Evolutionary conservation across 1,140 invertebrate genomes (phyloP).

Genomic region (Dolichoris vasculosae): DNA sequence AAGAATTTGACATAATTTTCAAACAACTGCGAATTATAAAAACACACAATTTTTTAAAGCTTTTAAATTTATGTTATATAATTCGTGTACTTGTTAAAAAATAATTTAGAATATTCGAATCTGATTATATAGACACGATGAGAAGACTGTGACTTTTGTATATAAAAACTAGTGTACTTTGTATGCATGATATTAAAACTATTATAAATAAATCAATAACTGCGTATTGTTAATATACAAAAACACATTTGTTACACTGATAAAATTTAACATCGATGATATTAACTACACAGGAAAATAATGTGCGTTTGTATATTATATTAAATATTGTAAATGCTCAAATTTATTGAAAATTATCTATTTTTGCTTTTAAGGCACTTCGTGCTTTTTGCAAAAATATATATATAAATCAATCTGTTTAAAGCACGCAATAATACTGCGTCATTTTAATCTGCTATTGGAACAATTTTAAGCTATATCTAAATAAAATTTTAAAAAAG

Average conservation of each 20-base stretch:
- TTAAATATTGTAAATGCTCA: slow-evolving; percentile 28
- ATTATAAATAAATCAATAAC: slow-evolving; percentile 32
- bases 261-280: slow-evolving; percentile 4
- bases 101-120: slow-evolving; percentile 7
- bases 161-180: slow-evolving; percentile 38
- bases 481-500: slow-evolving; percentile 22
- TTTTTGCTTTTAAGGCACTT: neutral
- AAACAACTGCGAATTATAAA: neutral
- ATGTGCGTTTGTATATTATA: slow-evolving; percentile 48
- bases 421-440: neutral
- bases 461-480: slow-evolving; percentile 39
- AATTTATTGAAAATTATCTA: neutral
- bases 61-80: neutral
- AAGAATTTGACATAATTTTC: neutral
- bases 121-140: neutral
- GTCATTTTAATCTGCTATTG: slow-evolving; percentile 13
- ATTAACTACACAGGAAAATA: neutral
- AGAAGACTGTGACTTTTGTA: slow-evolving; percentile 48
- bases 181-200: slow-evolving; percentile 22
- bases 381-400: neutral
- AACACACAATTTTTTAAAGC: neutral
- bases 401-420: neutral
- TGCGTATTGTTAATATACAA: slow-evolving; percentile 29
- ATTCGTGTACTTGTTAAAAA: slow-evolving; percentile 19
- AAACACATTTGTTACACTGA: slow-evolving; percentile 8